Evolutionary conservation across 1,140 invertebrate genomes (phyloP).

Genomic region (Holotrichia oblita): DNA sequence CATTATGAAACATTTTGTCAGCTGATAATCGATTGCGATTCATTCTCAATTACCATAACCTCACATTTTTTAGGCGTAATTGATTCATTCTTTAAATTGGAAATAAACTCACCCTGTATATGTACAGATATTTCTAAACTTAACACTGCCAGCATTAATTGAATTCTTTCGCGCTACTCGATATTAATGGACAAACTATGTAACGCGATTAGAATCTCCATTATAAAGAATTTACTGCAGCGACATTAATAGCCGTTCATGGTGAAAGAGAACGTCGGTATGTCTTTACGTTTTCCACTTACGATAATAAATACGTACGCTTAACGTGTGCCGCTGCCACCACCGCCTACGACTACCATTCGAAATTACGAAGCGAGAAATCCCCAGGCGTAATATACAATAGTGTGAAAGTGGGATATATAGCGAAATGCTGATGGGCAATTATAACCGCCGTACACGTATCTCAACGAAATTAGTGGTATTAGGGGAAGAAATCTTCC

Average conservation of each 20-base stretch:
- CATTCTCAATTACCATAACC: no score
- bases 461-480: background rate
- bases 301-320: background rate
- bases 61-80: no score
- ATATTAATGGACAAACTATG: conserved; percentile 17
- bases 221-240: conserved; percentile 1
- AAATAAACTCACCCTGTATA: no score
- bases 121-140: background rate
- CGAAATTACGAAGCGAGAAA: background rate
- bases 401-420: background rate
- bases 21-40: no score
- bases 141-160: background rate
- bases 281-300: background rate
- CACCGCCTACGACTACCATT: no score
- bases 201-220: conserved; percentile 11
- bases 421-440: background rate
- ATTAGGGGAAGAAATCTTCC: background rate
- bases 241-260: background rate
- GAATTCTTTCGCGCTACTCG: background rate
- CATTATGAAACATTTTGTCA: no score
- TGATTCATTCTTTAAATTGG: no score
- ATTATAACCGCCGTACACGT: background rate
- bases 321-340: no score
- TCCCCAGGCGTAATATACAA: background rate
- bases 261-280: background rate